These are phyloP conservation scores for Cyanoramphus novaezelandiae DNA, from an alignment of 2,113 vertebrate genomes.

Conservation along the genomic window DNA sequence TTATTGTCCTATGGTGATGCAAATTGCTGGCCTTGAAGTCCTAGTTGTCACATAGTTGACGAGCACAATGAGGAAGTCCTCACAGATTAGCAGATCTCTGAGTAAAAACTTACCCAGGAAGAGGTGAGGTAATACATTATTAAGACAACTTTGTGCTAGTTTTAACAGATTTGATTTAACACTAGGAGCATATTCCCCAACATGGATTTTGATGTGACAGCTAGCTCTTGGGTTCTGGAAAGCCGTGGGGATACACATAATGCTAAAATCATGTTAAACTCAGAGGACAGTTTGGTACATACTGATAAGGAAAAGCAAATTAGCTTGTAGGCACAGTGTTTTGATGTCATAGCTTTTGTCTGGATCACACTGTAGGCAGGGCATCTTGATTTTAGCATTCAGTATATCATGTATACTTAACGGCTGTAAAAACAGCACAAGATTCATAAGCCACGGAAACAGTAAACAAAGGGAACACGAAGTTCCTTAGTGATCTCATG, in stretches of 20 bases:
- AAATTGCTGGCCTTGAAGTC: neutral
- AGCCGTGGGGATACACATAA: neutral
- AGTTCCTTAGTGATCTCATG: neutral
- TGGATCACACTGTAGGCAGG: neutral
- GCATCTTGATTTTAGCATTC: neutral
- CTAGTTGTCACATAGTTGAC: neutral
- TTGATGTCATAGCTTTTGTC: neutral
- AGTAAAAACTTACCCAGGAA: neutral
- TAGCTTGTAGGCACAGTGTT: neutral
- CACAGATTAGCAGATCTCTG: rapidly evolving
- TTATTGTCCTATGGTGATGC: neutral
- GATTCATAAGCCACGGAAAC: neutral
- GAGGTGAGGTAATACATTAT: neutral
- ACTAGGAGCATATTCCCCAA: neutral
- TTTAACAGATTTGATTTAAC: neutral
- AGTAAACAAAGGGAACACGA: neutral
- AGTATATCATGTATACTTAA: neutral
- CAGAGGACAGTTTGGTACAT: neutral
- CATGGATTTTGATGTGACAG: neutral
- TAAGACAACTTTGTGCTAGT: neutral
- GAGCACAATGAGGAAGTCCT: neutral
- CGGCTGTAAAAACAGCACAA: neutral
- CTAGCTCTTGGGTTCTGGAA: neutral
- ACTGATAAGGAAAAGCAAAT: neutral
- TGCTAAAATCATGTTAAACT: neutral